Evolutionary conservation across 1,140 invertebrate genomes (phyloP), one percentile per base, ranked within the genome.

Genomic region (Wiebesia pumilae): DNA sequence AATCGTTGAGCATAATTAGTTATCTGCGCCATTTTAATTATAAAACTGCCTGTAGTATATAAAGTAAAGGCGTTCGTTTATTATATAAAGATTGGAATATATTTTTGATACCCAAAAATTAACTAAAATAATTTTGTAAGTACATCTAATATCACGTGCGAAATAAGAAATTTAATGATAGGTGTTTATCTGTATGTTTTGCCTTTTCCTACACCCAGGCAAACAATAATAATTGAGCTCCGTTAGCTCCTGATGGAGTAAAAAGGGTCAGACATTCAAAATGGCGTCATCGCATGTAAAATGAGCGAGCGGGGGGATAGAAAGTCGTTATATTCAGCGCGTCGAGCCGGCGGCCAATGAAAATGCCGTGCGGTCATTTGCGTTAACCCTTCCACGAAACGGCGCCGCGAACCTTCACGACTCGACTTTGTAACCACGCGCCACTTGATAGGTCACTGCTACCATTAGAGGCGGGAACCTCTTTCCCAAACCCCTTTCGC

Each of bases 321-420:
- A 35, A 38, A 33, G 47, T n/a, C 35, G 73, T 65, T 40, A 69
- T 69, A 69, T 33, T 65, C 27, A 21, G 33, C 51, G 47, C 24
- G 54, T 65, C 51, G 38, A 0, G 40, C 21, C 62, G 35, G 3
- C 65, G 75, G 51, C 82, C 82, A 77, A 84, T 77, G 33, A 65
- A 77, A 73, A 35, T 33, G 69, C 21, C 47, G 35, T 14, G 35
- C 40, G 38, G 58, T 84, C 83, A 67, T 84, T 84, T 78, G 73
- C 83, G 43, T 80, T 85, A 85, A 85, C 83, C 83, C 83, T 80
- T 85, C 77, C 83, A 78, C 77, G 33, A 12, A 47, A 65, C n/a
- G 62, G 3, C 38, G 16, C 16, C 16, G 33, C 54, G 43, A 33
- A 51, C 75, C 77, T 80, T 78, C 43, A 30, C 51, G 65, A 30